Evolutionary conservation across 1,140 invertebrate species (phyloP).

Genomic region (Aphelinus certus): DNA sequence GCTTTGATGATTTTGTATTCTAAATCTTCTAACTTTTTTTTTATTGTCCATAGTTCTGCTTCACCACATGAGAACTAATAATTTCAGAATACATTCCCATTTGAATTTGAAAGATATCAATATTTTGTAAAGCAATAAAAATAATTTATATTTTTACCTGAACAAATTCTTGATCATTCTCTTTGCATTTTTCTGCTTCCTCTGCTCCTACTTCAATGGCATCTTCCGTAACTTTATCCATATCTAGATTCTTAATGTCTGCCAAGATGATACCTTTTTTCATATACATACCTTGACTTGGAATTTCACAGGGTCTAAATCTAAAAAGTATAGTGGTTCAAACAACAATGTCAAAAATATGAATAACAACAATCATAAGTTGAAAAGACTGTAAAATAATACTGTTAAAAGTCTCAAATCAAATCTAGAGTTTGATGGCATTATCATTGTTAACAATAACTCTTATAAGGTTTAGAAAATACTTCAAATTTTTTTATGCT

Average conservation of each 20-base stretch:
- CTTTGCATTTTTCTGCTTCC: constrained; percentile 67
- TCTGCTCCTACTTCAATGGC: constrained; percentile 72
- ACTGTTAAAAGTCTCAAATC: background rate
- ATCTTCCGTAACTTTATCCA: constrained; percentile 70
- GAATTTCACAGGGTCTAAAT: constrained; percentile 40
- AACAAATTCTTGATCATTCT: constrained; percentile 55
- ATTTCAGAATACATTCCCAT: constrained; percentile 22
- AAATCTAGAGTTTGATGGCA: too few species aligned
- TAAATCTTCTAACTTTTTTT: constrained; percentile 55
- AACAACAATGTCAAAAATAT: constrained; percentile 2
- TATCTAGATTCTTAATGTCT: constrained; percentile 46
- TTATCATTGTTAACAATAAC: background rate
- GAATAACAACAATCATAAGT: background rate
- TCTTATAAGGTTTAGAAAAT: constrained; percentile 26
- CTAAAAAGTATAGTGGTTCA: constrained; percentile 27
- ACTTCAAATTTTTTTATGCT: background rate
- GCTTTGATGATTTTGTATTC: constrained; percentile 63
- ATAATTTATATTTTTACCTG: constrained; percentile 51
- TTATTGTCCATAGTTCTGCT: constrained; percentile 50
- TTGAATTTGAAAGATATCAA: constrained; percentile 14
- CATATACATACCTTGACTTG: constrained; percentile 63
- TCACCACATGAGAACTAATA: constrained; percentile 62
- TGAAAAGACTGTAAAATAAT: constrained; percentile 24
- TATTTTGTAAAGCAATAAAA: background rate
- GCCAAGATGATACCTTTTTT: constrained; percentile 67